These are phyloP conservation scores for Apogon hyalosoma DNA, from an alignment of 2,797 vertebrate species.

Conservation along the genomic window DNA sequence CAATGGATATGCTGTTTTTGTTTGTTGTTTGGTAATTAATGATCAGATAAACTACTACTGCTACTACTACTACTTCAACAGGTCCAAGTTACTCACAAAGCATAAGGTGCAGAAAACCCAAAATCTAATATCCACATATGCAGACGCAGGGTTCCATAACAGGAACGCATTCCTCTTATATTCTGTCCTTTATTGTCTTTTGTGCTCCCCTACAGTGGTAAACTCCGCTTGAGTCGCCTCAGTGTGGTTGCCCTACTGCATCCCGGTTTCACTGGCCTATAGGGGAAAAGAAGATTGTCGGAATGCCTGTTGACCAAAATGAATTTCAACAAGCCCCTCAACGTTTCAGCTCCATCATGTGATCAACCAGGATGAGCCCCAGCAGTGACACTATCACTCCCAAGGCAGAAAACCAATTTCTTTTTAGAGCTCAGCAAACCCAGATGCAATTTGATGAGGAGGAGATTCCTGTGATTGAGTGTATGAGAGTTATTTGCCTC, in stretches of 20 bases:
- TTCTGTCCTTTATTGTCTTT: no score
- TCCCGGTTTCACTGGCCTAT: slow-evolving; percentile 10
- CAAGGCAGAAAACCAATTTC: slow-evolving; percentile 86
- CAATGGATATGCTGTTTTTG: no score
- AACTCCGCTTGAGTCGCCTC: slow-evolving; percentile 1
- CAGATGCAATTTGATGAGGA: slow-evolving; percentile 79
- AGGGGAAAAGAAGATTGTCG: slow-evolving; percentile 18
- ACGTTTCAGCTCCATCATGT: slow-evolving; percentile 45
- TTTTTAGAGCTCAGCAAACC: slow-evolving; percentile 78
- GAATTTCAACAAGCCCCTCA: slow-evolving; percentile 34
- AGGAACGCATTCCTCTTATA: no score
- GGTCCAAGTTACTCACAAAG: no score
- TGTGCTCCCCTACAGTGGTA: not conserved
- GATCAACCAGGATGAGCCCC: slow-evolving; percentile 62
- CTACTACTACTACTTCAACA: no score
- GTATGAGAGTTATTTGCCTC: slow-evolving; percentile 77
- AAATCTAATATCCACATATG: no score
- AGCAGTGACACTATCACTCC: slow-evolving; percentile 82
- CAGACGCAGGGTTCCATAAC: no score
- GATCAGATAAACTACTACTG: no score
- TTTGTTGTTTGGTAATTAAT: no score
- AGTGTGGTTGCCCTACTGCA: not conserved
- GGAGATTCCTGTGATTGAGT: slow-evolving; percentile 73
- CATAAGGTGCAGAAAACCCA: no score
- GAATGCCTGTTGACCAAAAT: slow-evolving; percentile 55